phyloP scores from a whole-genome alignment of 1,140 invertebrate species.

The Dysdera silvatica region DNA sequence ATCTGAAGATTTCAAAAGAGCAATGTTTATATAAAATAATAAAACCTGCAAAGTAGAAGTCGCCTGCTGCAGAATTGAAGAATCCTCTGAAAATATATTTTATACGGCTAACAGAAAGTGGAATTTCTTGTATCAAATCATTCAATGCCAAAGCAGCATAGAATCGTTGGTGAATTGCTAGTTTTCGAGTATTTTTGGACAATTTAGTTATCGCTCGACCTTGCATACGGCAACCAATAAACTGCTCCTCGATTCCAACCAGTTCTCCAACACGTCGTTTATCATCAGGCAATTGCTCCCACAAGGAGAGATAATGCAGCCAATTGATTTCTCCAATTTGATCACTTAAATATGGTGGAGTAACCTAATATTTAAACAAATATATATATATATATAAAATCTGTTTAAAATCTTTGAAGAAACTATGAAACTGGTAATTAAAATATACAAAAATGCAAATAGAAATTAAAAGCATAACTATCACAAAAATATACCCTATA shows the following conservation, averaged over 20 bases:
- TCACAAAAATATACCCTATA: too few species aligned
- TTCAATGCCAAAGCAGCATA: constrained; percentile 84
- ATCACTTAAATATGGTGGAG: constrained; percentile 32
- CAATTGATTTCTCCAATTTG: constrained; percentile 60
- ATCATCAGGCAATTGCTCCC: constrained; percentile 68
- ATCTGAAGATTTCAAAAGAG: too few species aligned
- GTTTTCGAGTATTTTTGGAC: constrained; percentile 45
- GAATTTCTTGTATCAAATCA: constrained; percentile 85
- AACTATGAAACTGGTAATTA: too few species aligned
- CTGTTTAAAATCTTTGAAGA: constrained; percentile 82
- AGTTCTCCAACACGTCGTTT: constrained; percentile 78
- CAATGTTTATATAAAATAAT: too few species aligned
- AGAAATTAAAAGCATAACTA: not conserved
- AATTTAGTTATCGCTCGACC: constrained; percentile 51
- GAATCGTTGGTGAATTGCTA: constrained; percentile 60
- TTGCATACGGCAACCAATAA: constrained; percentile 68
- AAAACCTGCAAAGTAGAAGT: constrained; percentile 95
- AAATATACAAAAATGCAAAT: too few species aligned
- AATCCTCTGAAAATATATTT: constrained; percentile 85
- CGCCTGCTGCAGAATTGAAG: constrained; percentile 83
- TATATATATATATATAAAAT: too few species aligned
- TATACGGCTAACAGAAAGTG: constrained; percentile 63
- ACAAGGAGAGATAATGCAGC: constrained; percentile 74
- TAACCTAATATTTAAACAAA: constrained; percentile 86
- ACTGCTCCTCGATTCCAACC: constrained; percentile 85